Evolutionary conservation across 2,797 vertebrate species (phyloP).

Genomic region (Sus cebifrons): DNA sequence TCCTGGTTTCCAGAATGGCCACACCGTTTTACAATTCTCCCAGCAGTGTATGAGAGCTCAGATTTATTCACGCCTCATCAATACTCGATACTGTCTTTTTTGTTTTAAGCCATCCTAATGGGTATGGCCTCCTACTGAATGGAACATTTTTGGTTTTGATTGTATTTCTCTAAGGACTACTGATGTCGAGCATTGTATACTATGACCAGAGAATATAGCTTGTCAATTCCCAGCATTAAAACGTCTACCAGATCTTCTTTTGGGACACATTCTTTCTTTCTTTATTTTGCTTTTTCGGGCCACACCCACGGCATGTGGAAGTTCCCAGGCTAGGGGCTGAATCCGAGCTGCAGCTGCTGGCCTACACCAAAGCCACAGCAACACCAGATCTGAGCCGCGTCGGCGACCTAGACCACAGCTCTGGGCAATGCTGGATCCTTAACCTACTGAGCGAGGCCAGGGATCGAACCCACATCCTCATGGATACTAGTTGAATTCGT

Average conservation of each 20-base stretch:
- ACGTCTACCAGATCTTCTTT: conserved; percentile 35
- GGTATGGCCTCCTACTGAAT: not conserved
- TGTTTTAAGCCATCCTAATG: conserved; percentile 1
- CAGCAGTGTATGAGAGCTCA: conserved; percentile 10
- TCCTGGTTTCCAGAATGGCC: conserved; percentile 25
- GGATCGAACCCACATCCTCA: too few species aligned
- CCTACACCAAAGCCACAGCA: too few species aligned
- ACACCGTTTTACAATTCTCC: conserved; percentile 9
- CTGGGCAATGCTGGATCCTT: too few species aligned
- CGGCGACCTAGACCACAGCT: too few species aligned
- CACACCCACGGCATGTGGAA: too few species aligned
- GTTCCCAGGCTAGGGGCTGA: too few species aligned
- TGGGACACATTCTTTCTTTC: not conserved
- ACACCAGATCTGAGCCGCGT: too few species aligned
- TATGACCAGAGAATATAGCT: not conserved
- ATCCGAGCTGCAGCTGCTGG: too few species aligned
- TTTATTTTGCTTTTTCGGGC: too few species aligned
- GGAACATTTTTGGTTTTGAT: conserved; percentile 35
- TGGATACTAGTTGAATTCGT: too few species aligned
- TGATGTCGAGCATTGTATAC: not conserved
- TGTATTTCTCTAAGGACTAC: conserved; percentile 59
- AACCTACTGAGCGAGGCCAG: too few species aligned
- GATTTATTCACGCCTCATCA: not conserved
- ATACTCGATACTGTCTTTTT: conserved; percentile 3
- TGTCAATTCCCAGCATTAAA: conserved; percentile 4